Base-by-base conservation (phyloP, 2,888 invertebrate species). In the Oxycera nigricornis region DNA sequence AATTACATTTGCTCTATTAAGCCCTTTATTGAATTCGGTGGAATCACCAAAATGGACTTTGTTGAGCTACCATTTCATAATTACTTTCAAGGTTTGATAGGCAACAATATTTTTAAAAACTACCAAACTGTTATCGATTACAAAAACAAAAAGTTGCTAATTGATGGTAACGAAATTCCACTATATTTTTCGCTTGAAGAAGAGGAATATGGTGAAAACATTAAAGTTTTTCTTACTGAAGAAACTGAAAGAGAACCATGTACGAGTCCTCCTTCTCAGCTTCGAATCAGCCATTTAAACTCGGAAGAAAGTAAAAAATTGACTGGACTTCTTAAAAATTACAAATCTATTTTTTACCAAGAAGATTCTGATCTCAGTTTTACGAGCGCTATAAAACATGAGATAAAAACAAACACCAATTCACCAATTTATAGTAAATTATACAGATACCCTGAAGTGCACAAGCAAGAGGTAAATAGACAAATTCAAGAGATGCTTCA, bases 391-490 rank as follows among this genome's bases (percentile, higher is more conserved):
- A 65, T 41, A 2, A 9, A 65, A 22, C 65, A 41, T 41, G 41
- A 65, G n/a, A 65, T 65, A 14, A 65, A 39, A 35, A 39, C 39
- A 2, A 65, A 14, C 0, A 65, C n/a, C 2, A 14, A 24, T 22
- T 14, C 2, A 3, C 59, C 59, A 11, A 39, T 72, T n/a, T 59
- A 59, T 59, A 30, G 39, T 30, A 72, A 72, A 59, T 2, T 22
- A n/a, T 72, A 59, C 28, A 72, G 59, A 52, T 72, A 72, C 46
- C 72, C 72, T 20, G 14, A 59, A 14, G 11, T 61, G 2, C 59
- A 59, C 28, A 52, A 57, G 26, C 11, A 59, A 39, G 35, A 31
- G 35, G 61, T 61, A 9, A 26, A 30, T 17, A 31, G 7, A 6
- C 61, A 61, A n/a, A 61, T 61, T 4, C 31, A 30, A 31, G 17